Evolutionary conservation across 2,888 invertebrate genomes (phyloP).

Genomic region (Celastrina argiolus): DNA sequence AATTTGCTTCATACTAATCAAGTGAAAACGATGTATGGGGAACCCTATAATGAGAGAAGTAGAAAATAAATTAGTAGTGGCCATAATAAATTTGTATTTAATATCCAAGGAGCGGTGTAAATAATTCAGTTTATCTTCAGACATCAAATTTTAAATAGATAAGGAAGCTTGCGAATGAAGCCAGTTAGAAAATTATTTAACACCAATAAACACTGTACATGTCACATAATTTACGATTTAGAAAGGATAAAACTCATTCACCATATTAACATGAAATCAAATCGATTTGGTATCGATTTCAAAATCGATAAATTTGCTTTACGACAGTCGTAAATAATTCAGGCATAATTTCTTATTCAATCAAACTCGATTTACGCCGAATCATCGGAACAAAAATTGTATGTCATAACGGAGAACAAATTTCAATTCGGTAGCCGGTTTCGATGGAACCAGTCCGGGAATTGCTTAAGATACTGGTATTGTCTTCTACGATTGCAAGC

Average conservation of each 20-base stretch:
- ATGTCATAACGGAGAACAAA: slow-evolving; percentile 37
- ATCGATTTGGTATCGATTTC: slow-evolving; percentile 39
- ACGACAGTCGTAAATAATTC: slow-evolving; percentile 43
- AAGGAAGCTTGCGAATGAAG: background rate
- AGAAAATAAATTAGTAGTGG: too few relatives aligned
- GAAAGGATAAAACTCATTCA: slow-evolving; percentile 27
- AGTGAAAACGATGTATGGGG: too few relatives aligned
- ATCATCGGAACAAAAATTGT: slow-evolving; percentile 44
- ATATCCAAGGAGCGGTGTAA: too few relatives aligned
- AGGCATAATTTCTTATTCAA: slow-evolving; percentile 40
- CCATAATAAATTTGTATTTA: too few relatives aligned
- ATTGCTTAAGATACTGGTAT: background rate
- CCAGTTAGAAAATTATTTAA: background rate
- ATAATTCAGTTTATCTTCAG: slow-evolving; percentile 19
- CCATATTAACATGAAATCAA: slow-evolving; percentile 28
- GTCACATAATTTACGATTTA: slow-evolving; percentile 24
- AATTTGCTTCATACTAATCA: too few relatives aligned
- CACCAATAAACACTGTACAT: slow-evolving; percentile 18
- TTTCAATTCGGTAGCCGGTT: background rate
- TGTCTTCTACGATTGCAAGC: background rate
- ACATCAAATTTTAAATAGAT: slow-evolving; percentile 30
- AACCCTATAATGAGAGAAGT: background rate
- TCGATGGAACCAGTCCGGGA: background rate
- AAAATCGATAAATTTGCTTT: slow-evolving; percentile 47
- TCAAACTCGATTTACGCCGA: slow-evolving; percentile 40